These are phyloP conservation scores for Malurus elegans DNA, from an alignment of 2,113 vertebrate genomes.

Conservation along the genomic window DNA sequence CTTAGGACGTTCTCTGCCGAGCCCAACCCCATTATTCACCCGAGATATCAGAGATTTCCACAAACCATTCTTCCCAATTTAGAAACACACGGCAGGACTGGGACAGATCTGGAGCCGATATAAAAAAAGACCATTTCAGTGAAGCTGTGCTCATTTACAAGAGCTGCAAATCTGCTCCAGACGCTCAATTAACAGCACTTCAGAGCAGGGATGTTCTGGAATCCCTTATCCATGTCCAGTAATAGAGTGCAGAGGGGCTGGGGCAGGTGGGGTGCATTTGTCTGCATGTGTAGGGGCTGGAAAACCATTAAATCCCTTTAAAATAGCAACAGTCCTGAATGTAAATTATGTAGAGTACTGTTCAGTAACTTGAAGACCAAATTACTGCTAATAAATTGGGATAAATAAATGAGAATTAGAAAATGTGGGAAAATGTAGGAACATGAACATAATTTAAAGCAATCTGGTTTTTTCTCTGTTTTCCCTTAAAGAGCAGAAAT, in stretches of 20 bases:
- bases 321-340: neutral
- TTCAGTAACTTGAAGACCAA: neutral
- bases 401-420: neutral
- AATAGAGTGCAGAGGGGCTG: neutral
- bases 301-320: neutral
- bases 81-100: neutral
- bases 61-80: neutral
- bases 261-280: neutral
- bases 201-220: slow-evolving; percentile 20
- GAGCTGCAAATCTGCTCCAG: slow-evolving; percentile 24
- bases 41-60: neutral
- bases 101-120: slow-evolving; percentile 1
- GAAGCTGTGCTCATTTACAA: slow-evolving; percentile 16
- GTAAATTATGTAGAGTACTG: neutral
- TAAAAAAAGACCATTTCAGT: neutral
- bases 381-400: neutral
- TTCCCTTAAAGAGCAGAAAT: neutral
- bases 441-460: neutral
- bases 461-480: neutral
- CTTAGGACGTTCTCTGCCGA: neutral
- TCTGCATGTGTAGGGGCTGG: neutral
- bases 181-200: neutral
- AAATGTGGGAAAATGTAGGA: neutral
- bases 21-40: neutral
- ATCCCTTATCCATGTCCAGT: neutral